These are phyloP conservation scores for Nyleta sp. DNA, from an alignment of 2,888 invertebrate species.

Conservation along the genomic window DNA sequence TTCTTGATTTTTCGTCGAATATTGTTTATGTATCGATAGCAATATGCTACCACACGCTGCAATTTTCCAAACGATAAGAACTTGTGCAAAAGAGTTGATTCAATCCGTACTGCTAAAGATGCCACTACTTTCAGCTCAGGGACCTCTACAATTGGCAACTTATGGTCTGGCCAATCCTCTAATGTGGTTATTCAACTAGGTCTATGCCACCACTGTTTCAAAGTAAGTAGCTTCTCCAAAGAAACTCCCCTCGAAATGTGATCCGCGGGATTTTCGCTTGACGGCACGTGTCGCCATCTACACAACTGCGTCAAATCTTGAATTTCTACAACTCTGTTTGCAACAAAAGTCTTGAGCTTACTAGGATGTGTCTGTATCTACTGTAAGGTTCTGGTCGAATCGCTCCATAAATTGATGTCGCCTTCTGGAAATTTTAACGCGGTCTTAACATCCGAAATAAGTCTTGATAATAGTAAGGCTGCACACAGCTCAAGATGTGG, in stretches of 20 bases:
- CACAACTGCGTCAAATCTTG: background rate
- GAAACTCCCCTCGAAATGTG: background rate
- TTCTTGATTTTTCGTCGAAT: too few relatives aligned
- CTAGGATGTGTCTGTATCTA: background rate
- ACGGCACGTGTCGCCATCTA: background rate
- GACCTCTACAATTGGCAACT: too few relatives aligned
- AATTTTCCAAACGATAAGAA: too few relatives aligned
- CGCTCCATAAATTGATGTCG: background rate
- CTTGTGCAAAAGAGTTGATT: background rate
- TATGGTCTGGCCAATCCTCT: too few relatives aligned
- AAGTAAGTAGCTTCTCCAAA: too few relatives aligned
- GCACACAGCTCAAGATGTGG: slow-evolving; percentile 43
- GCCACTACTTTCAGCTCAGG: too few relatives aligned
- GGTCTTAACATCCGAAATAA: background rate
- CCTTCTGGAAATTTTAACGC: background rate
- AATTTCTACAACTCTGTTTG: background rate
- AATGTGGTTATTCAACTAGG: too few relatives aligned
- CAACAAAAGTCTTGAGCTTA: too few relatives aligned
- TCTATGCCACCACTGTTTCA: too few relatives aligned
- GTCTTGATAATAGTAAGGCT: slow-evolving; percentile 23
- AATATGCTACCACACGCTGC: too few relatives aligned
- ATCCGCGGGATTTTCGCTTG: slow-evolving; percentile 2
- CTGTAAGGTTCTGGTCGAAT: background rate
- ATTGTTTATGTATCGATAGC: too few relatives aligned
- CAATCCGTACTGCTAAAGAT: background rate